Base-by-base conservation (phyloP, 2,797 vertebrate genomes). In the Myotis vivesi region DNA sequence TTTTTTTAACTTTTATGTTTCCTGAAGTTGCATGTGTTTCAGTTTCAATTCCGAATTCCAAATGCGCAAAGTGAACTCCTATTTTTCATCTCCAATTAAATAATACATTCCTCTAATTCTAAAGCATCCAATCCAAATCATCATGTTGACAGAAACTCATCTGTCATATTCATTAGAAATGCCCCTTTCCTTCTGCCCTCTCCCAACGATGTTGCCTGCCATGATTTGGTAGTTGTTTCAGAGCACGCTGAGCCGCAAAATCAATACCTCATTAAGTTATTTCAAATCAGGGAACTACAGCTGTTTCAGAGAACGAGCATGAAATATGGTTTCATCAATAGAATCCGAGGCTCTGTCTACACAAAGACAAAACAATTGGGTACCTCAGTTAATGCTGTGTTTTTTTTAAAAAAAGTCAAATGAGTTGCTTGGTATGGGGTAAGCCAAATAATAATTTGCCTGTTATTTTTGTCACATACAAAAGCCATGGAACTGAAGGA, bases 241-340 rank as follows among this genome's bases (percentile, higher is more conserved):
- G 41, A 96, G 38, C 6, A 16, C 46, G 25, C 25, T 66, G 87
- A 95, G 55, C 73, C 75, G 57, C 81, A 71, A 59, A 94, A 96
- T 97, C 97, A 92, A 97, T 97, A 96, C 87, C 84, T 97, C 92
- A 95, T 97, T 96, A 97, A 82, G 68, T 90, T 94, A 92, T 96
- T 94, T 97, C 94, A 94, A 95, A 97, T 94, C n/a, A 9, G 82
- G 77, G 71, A 87, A 69, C 87, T 94, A 87, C 85, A 95, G 91
- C 95, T 95, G 94, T 53, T 95, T 94, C 85, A 55, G 88, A 76
- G 44, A 33, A 33, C 8, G 33, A 79, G 57, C 91, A 91, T 94
- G 75, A 97, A 96, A 94, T 93, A 96, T 57, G 55, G 46, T 91
- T 96, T 96, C 87, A 91, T 95, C 94, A 92, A 97, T 96, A 90